These are phyloP conservation scores for Ditula angustiorana DNA, from an alignment of 2,888 invertebrate genomes.

Conservation along the genomic window DNA sequence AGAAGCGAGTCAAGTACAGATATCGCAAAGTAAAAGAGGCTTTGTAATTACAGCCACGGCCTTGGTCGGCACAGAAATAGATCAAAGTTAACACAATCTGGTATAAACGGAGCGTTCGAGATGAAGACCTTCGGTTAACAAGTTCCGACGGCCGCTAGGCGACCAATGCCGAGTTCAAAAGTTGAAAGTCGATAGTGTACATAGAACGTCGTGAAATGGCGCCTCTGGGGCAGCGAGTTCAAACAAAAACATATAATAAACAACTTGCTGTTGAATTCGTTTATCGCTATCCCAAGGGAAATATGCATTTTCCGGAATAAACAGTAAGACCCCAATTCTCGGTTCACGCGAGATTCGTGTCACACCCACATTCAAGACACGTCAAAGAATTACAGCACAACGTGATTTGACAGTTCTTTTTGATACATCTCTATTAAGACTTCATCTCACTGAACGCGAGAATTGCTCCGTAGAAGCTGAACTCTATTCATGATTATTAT, in stretches of 20 bases:
- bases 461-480: too few relatives aligned
- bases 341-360: too few relatives aligned
- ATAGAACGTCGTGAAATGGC: neutral
- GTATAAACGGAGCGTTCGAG: slow-evolving; percentile 8
- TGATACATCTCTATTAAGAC: too few relatives aligned
- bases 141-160: slow-evolving; percentile 23
- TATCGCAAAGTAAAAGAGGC: neutral
- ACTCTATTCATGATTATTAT: too few relatives aligned
- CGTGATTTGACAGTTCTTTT: too few relatives aligned
- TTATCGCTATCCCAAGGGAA: too few relatives aligned
- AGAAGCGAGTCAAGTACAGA: too few relatives aligned
- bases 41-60: neutral
- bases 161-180: slow-evolving; percentile 16
- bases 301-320: too few relatives aligned
- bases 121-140: slow-evolving; percentile 28
- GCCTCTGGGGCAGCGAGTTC: neutral
- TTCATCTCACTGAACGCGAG: too few relatives aligned
- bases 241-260: neutral
- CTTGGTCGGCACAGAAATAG: neutral
- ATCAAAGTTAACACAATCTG: slow-evolving; percentile 8
- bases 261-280: neutral
- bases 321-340: too few relatives aligned
- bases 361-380: too few relatives aligned
- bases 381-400: too few relatives aligned
- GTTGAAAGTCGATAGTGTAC: slow-evolving; percentile 16